Evolutionary conservation across 2,797 vertebrate species (phyloP).

Genomic region (Melopsittacus undulatus): DNA sequence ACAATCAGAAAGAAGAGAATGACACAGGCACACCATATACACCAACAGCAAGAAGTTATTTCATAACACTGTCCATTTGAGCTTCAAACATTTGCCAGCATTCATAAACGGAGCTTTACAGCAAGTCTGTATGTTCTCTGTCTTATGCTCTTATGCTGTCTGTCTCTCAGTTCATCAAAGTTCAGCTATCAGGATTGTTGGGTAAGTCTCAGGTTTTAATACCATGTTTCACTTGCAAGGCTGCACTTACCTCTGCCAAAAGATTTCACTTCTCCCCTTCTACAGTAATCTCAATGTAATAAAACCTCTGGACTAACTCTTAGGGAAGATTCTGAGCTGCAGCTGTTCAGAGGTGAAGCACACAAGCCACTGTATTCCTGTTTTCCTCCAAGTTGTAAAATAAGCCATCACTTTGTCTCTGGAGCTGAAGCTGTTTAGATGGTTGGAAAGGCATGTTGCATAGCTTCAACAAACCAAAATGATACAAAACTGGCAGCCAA

Average conservation of each 20-base stretch:
- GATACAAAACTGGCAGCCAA: not conserved
- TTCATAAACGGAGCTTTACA: not conserved
- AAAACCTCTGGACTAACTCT: not conserved
- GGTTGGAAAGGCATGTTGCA: not conserved
- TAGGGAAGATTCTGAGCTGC: not conserved
- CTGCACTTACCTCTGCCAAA: not conserved
- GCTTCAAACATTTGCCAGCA: not conserved
- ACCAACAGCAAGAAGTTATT: not conserved
- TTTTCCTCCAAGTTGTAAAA: not conserved
- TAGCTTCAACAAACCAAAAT: not conserved
- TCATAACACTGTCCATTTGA: not conserved
- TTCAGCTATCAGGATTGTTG: not conserved
- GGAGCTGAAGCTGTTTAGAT: not conserved
- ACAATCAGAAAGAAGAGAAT: not conserved
- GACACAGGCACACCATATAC: not conserved
- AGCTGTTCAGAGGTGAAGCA: not conserved
- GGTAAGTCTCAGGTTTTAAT: not conserved
- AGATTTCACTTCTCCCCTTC: slow-evolving; percentile 16
- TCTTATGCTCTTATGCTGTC: not conserved
- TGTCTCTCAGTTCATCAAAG: not conserved
- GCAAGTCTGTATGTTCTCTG: not conserved
- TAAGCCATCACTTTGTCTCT: not conserved
- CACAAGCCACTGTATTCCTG: not conserved
- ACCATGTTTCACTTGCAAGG: not conserved
- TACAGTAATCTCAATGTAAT: not conserved